Percentiles rank a stretch among this genome's conserved stretches.
phyloP scores from a whole-genome alignment of 2,888 invertebrate species.

The Isoperla grammatica region DNA sequence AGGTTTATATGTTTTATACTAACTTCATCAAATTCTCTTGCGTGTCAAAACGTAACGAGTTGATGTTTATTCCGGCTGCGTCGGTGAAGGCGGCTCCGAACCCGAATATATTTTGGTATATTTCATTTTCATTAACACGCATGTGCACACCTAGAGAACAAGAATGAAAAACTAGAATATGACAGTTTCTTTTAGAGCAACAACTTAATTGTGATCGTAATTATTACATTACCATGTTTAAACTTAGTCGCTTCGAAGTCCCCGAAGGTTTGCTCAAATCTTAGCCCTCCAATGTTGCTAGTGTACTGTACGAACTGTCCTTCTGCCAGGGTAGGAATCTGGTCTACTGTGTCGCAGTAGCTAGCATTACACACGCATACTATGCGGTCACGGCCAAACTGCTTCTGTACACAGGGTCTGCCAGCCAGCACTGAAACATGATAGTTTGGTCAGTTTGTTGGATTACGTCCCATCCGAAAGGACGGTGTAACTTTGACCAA shows the following conservation, averaged over 20 bases:
- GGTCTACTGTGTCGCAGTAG: constrained; percentile 27
- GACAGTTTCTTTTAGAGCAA: too few species aligned
- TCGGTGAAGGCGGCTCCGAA: constrained; percentile 49
- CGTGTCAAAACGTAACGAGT: constrained; percentile 36
- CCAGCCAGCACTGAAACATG: constrained; percentile 1
- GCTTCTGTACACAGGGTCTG: constrained; percentile 18
- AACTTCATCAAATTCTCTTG: constrained; percentile 27
- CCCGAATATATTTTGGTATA: constrained; percentile 42
- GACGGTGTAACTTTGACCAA: too few species aligned
- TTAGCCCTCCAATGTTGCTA: constrained; percentile 25
- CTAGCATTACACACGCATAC: constrained; percentile 30
- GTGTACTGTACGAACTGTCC: constrained; percentile 26
- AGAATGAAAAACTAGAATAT: not conserved
- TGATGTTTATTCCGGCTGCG: constrained; percentile 44
- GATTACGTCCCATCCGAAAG: too few species aligned
- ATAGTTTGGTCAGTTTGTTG: not conserved
- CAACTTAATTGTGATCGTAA: too few species aligned
- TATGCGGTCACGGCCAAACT: constrained; percentile 17
- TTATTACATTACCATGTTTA: not conserved
- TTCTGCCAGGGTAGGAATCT: not conserved
- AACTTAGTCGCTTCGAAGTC: not conserved
- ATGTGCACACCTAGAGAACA: constrained; percentile 19
- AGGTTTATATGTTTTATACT: not conserved
- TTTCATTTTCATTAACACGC: constrained; percentile 20
- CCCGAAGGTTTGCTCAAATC: constrained; percentile 24